Conservation (phyloP, 35 echinoderm and acorn worm species). For the Apostichopus japonicus region DNA sequence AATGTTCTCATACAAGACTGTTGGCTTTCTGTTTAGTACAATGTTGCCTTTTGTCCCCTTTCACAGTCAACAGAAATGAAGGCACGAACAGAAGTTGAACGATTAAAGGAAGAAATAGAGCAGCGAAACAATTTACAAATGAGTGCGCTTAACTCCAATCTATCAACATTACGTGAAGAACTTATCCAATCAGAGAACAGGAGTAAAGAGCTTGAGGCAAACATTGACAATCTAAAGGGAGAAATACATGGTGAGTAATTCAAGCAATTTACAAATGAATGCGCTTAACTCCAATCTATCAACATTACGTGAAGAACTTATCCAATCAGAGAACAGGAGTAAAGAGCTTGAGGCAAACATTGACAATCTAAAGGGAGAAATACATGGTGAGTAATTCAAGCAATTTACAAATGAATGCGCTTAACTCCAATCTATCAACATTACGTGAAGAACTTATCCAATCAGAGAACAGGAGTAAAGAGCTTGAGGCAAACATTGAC, state of each 20-base stretch:
- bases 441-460: too few species aligned
- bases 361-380: slow-evolving; percentile 76
- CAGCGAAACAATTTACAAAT: slow-evolving; percentile 81
- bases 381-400: slow-evolving; percentile 62
- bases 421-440: too few species aligned
- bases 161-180: slow-evolving; percentile 74
- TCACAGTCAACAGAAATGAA: slow-evolving; percentile 72
- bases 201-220: slow-evolving; percentile 73
- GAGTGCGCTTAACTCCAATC: slow-evolving; percentile 90
- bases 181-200: slow-evolving; percentile 81
- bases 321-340: slow-evolving; percentile 74
- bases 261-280: slow-evolving; percentile 66
- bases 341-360: background rate
- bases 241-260: slow-evolving; percentile 76
- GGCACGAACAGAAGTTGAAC: slow-evolving; percentile 66
- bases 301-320: slow-evolving; percentile 72
- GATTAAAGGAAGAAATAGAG: slow-evolving; percentile 72
- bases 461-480: too few species aligned
- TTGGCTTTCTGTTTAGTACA: background rate
- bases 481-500: too few species aligned
- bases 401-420: too few species aligned
- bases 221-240: slow-evolving; percentile 77
- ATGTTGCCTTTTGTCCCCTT: slow-evolving; percentile 28
- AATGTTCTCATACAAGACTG: too few species aligned
- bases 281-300: slow-evolving; percentile 93